phyloP scores from a whole-genome alignment of 2,888 invertebrate genomes.

The Amblyjoppa proteus region DNA sequence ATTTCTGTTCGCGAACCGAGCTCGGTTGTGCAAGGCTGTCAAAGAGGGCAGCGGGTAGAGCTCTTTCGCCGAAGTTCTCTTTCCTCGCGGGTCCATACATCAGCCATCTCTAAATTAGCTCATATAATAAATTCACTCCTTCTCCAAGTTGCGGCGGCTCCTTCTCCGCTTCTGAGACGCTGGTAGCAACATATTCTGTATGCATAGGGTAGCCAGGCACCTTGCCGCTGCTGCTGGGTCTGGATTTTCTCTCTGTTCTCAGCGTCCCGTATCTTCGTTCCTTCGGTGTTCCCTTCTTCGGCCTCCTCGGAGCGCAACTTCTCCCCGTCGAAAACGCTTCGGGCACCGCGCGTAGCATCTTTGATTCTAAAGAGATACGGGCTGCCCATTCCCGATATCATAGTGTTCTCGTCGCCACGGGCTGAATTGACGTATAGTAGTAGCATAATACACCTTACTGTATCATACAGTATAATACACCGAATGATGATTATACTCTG shows the following conservation, averaged over 20 bases:
- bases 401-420: constrained; percentile 70
- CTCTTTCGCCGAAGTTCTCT: constrained; percentile 57
- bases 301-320: constrained; percentile 57
- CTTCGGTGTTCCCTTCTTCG: constrained; percentile 68
- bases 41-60: constrained; percentile 27
- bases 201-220: constrained; percentile 83
- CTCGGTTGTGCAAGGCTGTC: constrained; percentile 18
- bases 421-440: constrained; percentile 52
- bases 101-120: constrained; percentile 80
- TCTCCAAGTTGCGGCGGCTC: constrained; percentile 67
- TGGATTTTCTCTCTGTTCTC: constrained; percentile 67
- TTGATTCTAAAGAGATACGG: constrained; percentile 74
- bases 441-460: constrained; percentile 23
- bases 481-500: constrained; percentile 62
- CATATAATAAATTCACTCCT: constrained; percentile 82
- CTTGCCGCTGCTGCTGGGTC: constrained; percentile 74
- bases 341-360: constrained; percentile 71
- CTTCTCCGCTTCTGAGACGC: constrained; percentile 64
- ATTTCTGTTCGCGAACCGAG: background rate
- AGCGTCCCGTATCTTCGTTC: constrained; percentile 29
- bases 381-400: constrained; percentile 77
- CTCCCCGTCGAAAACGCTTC: constrained; percentile 59
- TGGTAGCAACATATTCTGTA: constrained; percentile 83
- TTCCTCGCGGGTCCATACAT: constrained; percentile 67
- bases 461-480: constrained; percentile 19